Evolutionary conservation across 2,888 invertebrate species (phyloP), one percentile per base, ranked within the genome.

Genomic region (Drosophila anomalipes): DNA sequence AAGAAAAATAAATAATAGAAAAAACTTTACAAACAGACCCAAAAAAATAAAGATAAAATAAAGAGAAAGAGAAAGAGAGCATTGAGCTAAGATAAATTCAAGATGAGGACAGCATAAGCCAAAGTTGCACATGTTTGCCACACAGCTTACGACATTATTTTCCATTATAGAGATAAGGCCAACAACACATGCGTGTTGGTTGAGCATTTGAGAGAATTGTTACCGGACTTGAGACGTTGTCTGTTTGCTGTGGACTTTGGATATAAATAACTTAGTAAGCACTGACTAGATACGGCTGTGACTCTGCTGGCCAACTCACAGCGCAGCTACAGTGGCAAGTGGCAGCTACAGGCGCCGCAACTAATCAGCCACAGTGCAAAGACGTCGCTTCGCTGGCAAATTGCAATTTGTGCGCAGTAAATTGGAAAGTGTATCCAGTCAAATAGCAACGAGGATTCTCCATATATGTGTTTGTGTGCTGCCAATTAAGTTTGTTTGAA

Each of bases 211-310:
- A 52, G 44, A 32, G 26, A 22, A 14, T 14, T 22, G 37, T 22
- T 39, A 32, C 35, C 64, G 22, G 51, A 65, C 54, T 63, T 62
- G 62, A 77, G 70, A 61, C 54, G 52, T 49, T 72, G 72, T 70
- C 57, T 65, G 79, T 58, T 81, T 67, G 39, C 51, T 26, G 28
- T 44, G 65, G 56, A 64, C 66, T 49, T n/a, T 62, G 64, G 30
- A 67, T 49, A 82, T 85, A 85, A 85, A 84, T 87, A 85, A 81
- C 77, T 83, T 74, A 81, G 77, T 74, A 77, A 77, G 74, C 65
- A 62, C 54, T 72, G 59, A 26, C 39, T 16, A 30, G 22, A 57
- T 28, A 47, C 12, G 63, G 57, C 60, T 69, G 52, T 12, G 35
- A 44, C 53, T 58, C 30, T 57, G 44, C 32, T 60, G 63, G 60